A percentile compares a stretch with the other conserved stretches of the same genome.
phyloP scores from a whole-genome alignment of 1,140 invertebrate genomes.

The Maconellicoccus hirsutus region DNA sequence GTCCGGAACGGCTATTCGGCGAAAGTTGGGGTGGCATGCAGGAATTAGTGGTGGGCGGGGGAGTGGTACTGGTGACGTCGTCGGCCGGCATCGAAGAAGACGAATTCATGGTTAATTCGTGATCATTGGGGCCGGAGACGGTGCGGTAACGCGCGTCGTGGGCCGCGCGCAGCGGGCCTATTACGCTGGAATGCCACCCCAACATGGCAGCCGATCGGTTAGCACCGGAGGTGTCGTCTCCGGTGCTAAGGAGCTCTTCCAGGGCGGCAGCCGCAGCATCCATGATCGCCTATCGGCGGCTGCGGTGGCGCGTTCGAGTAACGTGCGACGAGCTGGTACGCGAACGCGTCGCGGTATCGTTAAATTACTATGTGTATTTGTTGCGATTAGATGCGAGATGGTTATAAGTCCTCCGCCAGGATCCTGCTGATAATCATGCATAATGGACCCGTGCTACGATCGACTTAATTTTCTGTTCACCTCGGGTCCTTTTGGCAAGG shows the following conservation, averaged over 20 bases:
- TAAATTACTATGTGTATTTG: no score
- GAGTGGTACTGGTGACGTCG: constrained; percentile 11
- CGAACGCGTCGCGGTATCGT: no score
- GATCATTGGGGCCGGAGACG: not conserved
- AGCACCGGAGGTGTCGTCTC: not conserved
- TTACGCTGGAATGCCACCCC: constrained; percentile 1
- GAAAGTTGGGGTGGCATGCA: not conserved
- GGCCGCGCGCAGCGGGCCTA: not conserved
- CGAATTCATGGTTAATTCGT: not conserved
- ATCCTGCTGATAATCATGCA: constrained; percentile 17
- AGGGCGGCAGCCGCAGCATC: constrained; percentile 6
- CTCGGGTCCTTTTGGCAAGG: not conserved
- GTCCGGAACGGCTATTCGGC: constrained; percentile 3
- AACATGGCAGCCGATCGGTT: not conserved
- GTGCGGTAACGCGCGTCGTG: not conserved
- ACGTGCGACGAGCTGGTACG: no score
- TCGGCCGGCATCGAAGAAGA: not conserved
- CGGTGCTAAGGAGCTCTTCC: not conserved
- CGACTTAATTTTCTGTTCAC: not conserved
- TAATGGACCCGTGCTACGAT: constrained; percentile 16
- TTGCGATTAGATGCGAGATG: not conserved
- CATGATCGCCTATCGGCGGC: not conserved
- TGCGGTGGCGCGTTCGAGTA: no score
- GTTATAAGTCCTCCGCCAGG: constrained; percentile 15
- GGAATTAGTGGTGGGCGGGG: not conserved